Base-by-base conservation (phyloP, 2,113 vertebrate genomes). In the Xenopus borealis region DNA sequence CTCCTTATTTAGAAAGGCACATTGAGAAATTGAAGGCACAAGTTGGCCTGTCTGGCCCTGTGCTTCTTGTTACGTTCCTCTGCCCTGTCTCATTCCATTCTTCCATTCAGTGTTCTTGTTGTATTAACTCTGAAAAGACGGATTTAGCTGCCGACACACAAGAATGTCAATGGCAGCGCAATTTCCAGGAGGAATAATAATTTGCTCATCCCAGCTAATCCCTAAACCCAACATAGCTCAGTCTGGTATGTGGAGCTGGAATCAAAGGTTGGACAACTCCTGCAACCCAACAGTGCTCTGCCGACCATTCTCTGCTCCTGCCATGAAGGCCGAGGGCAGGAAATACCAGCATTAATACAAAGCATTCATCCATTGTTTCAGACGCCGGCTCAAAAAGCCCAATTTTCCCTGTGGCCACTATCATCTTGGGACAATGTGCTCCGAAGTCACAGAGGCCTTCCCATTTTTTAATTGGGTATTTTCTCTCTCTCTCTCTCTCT, bases 181-280 rank as follows among this genome's bases (percentile, higher is more conserved):
- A 70, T 77, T 77, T 77, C 74, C 74, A 77, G 74, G 66, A 77
- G 74, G 74, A 77, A 77, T 77, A 77, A 77, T 77, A 69, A 70
- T 70, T 77, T 64, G 66, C 74, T 77, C 74, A 77, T 77, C 74
- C 74, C 74, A 70, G 67, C 66, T 70, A 77, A 77, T 70, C 74
- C 74, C 74, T 67, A 77, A 77, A 77, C 74, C 67, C 74, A 77
- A 77, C 74, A 77, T 46, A 77, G 74, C 66, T 77, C 67, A 50
- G 74, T 77, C 74, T 77, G 74, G 74, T 77, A 77, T 77, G 74
- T 27, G 40, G 52, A 68, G 61, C 33, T 19, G 18, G 66, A 67
- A 77, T 77, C 74, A 77, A 77, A 77, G 74, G 61, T 59, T 77
- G 74, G 66, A 67, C 74, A 64, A 47, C 47, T 52, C 47, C 67